Evolutionary conservation across 2,797 vertebrate genomes (phyloP).

Genomic region (Poeciliopsis presidionis): DNA sequence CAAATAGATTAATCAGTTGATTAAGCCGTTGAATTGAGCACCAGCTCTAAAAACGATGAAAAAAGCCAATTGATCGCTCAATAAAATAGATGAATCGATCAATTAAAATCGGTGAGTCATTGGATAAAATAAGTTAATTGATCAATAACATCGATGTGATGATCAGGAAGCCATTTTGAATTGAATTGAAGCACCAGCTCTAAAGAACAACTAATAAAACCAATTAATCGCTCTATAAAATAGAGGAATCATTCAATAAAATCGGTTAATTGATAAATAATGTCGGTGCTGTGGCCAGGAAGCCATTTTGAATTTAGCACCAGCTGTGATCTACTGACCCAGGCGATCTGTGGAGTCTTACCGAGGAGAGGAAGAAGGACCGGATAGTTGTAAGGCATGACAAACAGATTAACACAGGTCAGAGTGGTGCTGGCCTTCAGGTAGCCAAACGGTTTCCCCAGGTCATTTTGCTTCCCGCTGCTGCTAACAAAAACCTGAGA

Average conservation of each 20-base stretch:
- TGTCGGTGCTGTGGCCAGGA: conserved; percentile 9
- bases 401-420: conserved; percentile 98
- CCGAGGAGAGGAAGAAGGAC: conserved; percentile 94
- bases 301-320: conserved; percentile 28
- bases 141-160: not conserved
- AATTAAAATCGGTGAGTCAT: too few species aligned
- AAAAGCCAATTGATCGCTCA: too few species aligned
- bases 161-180: conserved; percentile 28
- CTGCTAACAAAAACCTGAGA: conserved; percentile 93
- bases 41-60: too few species aligned
- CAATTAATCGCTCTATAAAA: too few species aligned
- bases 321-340: conserved; percentile 31
- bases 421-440: conserved; percentile 98
- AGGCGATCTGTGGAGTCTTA: conserved; percentile 65
- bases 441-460: conserved; percentile 95
- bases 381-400: conserved; percentile 99
- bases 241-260: too few species aligned
- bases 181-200: conserved; percentile 16
- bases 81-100: too few species aligned
- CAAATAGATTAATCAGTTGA: not conserved
- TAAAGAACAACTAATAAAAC: too few species aligned
- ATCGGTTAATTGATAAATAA: too few species aligned
- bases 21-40: too few species aligned
- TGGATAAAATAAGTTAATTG: too few species aligned
- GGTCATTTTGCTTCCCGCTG: conserved; percentile 93